phyloP scores from a whole-genome alignment of 2,888 invertebrate genomes.

The Taphrorychus bicolor region DNA sequence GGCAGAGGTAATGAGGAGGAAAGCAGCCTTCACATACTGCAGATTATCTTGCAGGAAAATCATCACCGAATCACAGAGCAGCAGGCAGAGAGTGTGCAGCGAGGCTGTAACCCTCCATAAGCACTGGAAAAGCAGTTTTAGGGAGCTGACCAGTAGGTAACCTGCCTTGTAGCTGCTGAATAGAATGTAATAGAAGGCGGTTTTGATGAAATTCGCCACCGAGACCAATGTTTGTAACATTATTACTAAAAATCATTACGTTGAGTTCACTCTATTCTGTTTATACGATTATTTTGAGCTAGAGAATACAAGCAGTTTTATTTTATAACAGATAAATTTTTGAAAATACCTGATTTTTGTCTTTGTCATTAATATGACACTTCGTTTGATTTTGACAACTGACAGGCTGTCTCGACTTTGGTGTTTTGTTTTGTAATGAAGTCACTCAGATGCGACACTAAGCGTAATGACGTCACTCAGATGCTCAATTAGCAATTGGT shows the following conservation, averaged over 20 bases:
- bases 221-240: constrained; percentile 35
- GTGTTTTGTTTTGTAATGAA: too few species aligned
- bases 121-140: not conserved
- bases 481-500: too few species aligned
- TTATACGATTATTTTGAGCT: too few species aligned
- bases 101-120: not conserved
- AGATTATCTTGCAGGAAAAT: not conserved
- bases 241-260: not conserved
- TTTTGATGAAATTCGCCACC: constrained; percentile 19
- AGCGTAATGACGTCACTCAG: too few species aligned
- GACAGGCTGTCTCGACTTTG: too few species aligned
- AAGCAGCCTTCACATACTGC: not conserved
- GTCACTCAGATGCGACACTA: too few species aligned
- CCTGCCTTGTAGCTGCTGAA: not conserved
- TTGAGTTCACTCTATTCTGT: too few species aligned
- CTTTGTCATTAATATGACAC: too few species aligned
- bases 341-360: too few species aligned
- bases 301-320: too few species aligned
- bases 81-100: not conserved
- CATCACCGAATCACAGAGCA: not conserved
- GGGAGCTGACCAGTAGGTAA: not conserved
- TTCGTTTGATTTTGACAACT: too few species aligned
- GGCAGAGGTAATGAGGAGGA: not conserved
- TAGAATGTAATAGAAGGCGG: not conserved
- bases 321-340: too few species aligned